Evolutionary conservation across 2,888 invertebrate genomes (phyloP), one percentile per base, ranked within the genome.

Genomic region (Hirtodrosophila alboralis): DNA sequence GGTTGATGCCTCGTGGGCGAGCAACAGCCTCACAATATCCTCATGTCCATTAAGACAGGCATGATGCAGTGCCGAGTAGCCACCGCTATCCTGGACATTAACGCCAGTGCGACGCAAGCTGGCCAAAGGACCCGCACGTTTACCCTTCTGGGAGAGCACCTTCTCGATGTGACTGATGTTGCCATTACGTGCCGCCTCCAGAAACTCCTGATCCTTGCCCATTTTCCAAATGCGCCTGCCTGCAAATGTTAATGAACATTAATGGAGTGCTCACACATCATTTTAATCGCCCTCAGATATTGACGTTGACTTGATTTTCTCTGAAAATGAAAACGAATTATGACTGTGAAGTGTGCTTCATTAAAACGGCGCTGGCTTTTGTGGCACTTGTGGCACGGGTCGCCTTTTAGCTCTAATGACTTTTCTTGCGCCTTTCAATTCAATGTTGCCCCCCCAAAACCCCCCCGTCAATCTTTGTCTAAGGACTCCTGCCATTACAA

Each of bases 161-260:
- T 97, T 97, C 91, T 97, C 97, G 76, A 97, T 96, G 86, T 95
- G 94, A 80, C 94, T 93, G 87, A 95, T 93, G 91, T 98, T 96
- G 90, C 98, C 98, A 92, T 95, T 96, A 88, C 98, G 94, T 80
- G 98, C 97, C 85, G 97, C 98, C 90, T 98, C 98, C 91, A 98
- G 93, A 91, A 98, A 94, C 92, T 98, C 98, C 92, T 97, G 97
- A 92, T 98, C 98, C 92, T 97, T 97, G 90, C 98, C 98, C 97
- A 98, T 98, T 30, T 16, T 34, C 5, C 1, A 2, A 36, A 13
- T 23, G 27, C 31, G 18, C 38, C 33, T 28, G 34, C 31, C 49
- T 54, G 67, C 16, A 58, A 51, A n/a, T n/a, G 28, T 53, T 48
- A 72, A 74, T 59, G 64, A 30, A 37, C 61, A 56, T 80, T 78